Conservation (phyloP, 1,140 invertebrate genomes). For the Pissodes strobi region DNA sequence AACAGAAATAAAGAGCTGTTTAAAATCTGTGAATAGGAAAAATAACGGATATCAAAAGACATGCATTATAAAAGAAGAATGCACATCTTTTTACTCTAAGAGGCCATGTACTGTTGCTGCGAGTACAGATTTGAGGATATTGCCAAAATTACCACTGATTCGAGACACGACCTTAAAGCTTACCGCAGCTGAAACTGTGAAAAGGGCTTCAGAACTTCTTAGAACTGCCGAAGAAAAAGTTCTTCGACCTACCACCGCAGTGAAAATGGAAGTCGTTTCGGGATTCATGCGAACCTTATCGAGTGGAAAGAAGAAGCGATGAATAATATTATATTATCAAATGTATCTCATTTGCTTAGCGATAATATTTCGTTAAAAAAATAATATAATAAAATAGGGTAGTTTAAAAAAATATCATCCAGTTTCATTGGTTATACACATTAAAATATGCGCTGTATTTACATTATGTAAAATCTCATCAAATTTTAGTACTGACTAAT, state of each 20-base stretch:
- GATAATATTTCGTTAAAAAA: too few relatives aligned
- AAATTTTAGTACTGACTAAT: too few relatives aligned
- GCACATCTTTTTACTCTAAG: background rate
- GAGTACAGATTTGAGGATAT: background rate
- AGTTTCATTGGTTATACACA: too few relatives aligned
- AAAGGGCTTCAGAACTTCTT: slow-evolving; percentile 8
- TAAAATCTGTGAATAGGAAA: background rate
- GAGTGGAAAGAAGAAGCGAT: too few relatives aligned
- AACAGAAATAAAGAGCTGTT: background rate
- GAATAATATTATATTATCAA: too few relatives aligned
- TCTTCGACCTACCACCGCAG: background rate
- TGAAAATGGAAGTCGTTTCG: too few relatives aligned
- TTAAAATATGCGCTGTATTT: too few relatives aligned
- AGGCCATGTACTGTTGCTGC: background rate
- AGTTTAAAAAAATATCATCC: too few relatives aligned
- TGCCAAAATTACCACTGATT: slow-evolving; percentile 3
- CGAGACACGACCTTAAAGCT: slow-evolving; percentile 19
- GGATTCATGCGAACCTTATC: too few relatives aligned
- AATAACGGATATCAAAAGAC: background rate
- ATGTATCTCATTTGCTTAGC: too few relatives aligned
- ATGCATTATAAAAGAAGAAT: background rate
- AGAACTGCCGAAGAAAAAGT: slow-evolving; percentile 5
- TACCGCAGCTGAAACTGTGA: slow-evolving; percentile 17
- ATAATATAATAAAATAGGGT: too few relatives aligned
- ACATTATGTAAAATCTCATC: too few relatives aligned